phyloP scores from a whole-genome alignment of 64 coral and sea anemone genomes.

The Porites australiensis region DNA sequence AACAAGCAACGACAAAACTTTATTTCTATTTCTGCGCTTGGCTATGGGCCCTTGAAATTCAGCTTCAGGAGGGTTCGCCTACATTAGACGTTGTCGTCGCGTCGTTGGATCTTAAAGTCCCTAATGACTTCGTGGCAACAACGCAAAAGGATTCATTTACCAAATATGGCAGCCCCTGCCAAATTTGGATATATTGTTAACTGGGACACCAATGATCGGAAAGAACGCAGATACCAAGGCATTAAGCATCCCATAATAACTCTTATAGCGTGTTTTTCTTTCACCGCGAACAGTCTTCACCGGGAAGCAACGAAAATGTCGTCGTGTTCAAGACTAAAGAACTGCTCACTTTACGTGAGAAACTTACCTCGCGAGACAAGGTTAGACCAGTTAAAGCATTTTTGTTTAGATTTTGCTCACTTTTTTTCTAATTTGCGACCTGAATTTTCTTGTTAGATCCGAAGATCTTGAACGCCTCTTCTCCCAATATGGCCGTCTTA shows the following conservation, averaged over 20 bases:
- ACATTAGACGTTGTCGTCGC: too few species aligned
- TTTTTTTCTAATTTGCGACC: not conserved
- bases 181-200: slow-evolving; percentile 45
- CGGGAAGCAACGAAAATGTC: slow-evolving; percentile 67
- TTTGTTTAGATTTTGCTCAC: not conserved
- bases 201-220: not conserved
- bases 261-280: slow-evolving; percentile 52
- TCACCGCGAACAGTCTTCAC: too few species aligned
- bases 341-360: slow-evolving; percentile 95
- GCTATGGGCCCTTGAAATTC: too few species aligned
- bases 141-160: not conserved
- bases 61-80: too few species aligned
- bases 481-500: slow-evolving; percentile 97
- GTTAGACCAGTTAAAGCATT: slow-evolving; percentile 41
- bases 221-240: not conserved
- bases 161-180: slow-evolving; percentile 62
- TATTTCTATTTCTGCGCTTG: too few species aligned
- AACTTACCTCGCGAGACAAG: slow-evolving; percentile 95
- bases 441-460: slow-evolving; percentile 53
- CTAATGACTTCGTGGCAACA: slow-evolving; percentile 40
- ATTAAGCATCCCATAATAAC: slow-evolving; percentile 42
- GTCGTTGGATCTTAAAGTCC: too few species aligned
- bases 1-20: too few species aligned
- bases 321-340: slow-evolving; percentile 66
- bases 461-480: slow-evolving; percentile 95